Base-by-base conservation (phyloP, 2,797 vertebrate species). In the Percopsis omiscomaycus region DNA sequence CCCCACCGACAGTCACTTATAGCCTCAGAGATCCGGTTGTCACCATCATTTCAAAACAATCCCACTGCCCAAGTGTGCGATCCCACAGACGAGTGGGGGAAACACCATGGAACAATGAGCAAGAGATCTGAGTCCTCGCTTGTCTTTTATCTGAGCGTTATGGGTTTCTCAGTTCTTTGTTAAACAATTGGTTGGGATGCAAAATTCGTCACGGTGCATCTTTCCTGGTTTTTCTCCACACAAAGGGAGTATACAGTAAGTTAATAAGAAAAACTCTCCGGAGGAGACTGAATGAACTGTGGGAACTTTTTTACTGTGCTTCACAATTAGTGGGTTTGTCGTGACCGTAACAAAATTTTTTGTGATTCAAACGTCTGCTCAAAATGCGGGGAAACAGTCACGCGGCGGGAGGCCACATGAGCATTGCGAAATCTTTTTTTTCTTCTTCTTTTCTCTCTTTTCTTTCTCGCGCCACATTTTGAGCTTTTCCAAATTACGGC, bases 1-100 rank as follows among this genome's bases (percentile, higher is more conserved):
- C 69, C 57, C 22, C 22, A 59, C 77, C 69, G 65, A 59, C 59
- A 48, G 76, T 86, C 79, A 67, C 28, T 81, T 69, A 37, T 37
- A 69, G 51, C 68, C 28, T 10, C 49, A 13, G 51, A 71, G 69
- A 76, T 79, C 64, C 37, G 28, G 56, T 73, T 74, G 64, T 77
- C 58, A 44, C 55, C 49, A 14, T 75, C 62, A 76, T 74, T 75
- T 62, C 70, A 62, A 77, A 77, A 77, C 61, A 61, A 28, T 53
- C 29, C 56, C 27, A 37, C 42, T 55, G 50, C 28, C 3, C 0
- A 62, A 59, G 42, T 45, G 30, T 57, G 64, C 22, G 57, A 9
- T 61, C 27, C 28, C 47, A 13, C 12, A 27, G 37, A 13, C 0
- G 16, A 30, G 42, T 15, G 15, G 55, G 6, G 16, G 3, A 30